Evolutionary conservation across 1,140 invertebrate species (phyloP).

Genomic region (Drosophila nikananu): DNA sequence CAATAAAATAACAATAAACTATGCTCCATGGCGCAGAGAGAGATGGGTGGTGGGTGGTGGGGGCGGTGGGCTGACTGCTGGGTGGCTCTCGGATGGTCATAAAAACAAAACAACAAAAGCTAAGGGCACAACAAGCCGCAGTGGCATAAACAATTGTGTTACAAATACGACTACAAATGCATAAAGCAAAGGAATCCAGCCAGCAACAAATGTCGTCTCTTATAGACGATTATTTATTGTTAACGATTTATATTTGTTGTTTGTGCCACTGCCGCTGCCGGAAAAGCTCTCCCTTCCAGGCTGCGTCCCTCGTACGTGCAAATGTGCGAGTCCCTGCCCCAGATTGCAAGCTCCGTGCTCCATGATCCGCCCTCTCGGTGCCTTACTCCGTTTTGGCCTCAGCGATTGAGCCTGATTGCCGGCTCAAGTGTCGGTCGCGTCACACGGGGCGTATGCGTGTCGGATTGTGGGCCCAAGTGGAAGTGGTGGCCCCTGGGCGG

Average conservation of each 20-base stretch:
- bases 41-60: constrained; percentile 16
- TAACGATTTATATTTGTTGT: constrained; percentile 80
- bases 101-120: constrained; percentile 68
- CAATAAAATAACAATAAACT: constrained; percentile 84
- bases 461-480: constrained; percentile 18
- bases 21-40: constrained; percentile 58
- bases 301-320: constrained; percentile 60
- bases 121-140: constrained; percentile 56
- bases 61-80: background rate
- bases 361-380: background rate
- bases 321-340: constrained; percentile 67
- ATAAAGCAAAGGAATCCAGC: constrained; percentile 63
- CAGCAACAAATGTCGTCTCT: constrained; percentile 60
- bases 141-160: constrained; percentile 81
- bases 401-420: constrained; percentile 80
- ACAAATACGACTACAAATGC: constrained; percentile 82
- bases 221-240: constrained; percentile 82
- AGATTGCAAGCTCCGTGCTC: constrained; percentile 65
- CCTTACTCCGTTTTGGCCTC: constrained; percentile 50
- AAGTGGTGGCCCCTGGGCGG: constrained; percentile 4
- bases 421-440: constrained; percentile 78
- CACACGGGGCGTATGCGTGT: constrained; percentile 69
- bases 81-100: constrained; percentile 42
- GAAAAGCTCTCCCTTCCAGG: constrained; percentile 72
- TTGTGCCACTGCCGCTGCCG: constrained; percentile 26